A percentile compares a stretch with the other conserved stretches of the same genome.
Evolutionary conservation across 1,140 invertebrate genomes (phyloP).

Genomic region (Caenorhabditis inopinata): DNA sequence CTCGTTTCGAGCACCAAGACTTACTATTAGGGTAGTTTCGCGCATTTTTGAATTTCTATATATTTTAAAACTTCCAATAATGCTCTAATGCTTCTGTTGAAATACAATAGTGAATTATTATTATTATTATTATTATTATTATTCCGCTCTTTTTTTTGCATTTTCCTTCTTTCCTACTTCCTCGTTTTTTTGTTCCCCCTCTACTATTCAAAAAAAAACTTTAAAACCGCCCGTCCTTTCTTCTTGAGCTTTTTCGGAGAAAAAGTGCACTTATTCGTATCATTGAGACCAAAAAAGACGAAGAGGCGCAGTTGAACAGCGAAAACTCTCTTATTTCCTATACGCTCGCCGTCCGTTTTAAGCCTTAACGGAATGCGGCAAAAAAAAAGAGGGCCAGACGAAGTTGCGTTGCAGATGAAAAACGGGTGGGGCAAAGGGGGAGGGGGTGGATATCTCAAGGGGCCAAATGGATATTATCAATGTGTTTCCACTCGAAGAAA

Average conservation of each 20-base stretch:
- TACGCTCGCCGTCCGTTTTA: background rate
- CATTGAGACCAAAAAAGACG: background rate
- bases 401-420: background rate
- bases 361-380: too few species aligned
- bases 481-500: background rate
- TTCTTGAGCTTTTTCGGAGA: background rate
- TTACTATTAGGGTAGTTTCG: too few species aligned
- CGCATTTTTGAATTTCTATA: too few species aligned
- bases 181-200: background rate
- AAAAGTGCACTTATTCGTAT: slow-evolving; percentile 23
- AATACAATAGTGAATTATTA: too few species aligned
- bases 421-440: background rate
- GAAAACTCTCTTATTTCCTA: background rate
- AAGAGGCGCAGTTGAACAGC: background rate
- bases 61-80: too few species aligned
- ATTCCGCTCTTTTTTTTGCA: too few species aligned
- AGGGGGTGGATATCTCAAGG: background rate
- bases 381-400: background rate
- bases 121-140: too few species aligned
- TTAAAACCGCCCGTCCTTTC: background rate
- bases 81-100: too few species aligned
- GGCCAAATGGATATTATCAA: slow-evolving; percentile 14
- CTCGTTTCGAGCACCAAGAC: too few species aligned
- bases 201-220: background rate
- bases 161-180: too few species aligned